Evolutionary conservation across 2,113 vertebrate genomes (phyloP).

Genomic region (Hippocampus abdominalis): DNA sequence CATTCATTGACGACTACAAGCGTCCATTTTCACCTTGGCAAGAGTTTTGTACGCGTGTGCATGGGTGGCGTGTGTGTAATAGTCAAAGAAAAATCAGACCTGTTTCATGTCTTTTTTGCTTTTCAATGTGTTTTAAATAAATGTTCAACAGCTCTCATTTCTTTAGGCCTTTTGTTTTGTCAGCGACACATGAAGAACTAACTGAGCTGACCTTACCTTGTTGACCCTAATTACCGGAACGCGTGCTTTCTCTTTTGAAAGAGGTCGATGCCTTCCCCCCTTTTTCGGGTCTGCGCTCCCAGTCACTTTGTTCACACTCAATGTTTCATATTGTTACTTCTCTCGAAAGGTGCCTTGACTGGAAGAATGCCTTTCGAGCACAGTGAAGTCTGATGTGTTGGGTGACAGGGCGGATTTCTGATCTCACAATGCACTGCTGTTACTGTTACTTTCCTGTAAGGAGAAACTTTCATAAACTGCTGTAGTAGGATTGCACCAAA

Average conservation of each 20-base stretch:
- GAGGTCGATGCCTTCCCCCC: slow-evolving; percentile 10
- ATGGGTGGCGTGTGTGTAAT: not conserved
- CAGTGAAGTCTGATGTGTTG: not conserved
- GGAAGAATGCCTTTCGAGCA: not conserved
- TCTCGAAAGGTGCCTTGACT: slow-evolving; percentile 9
- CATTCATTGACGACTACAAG: slow-evolving; percentile 55
- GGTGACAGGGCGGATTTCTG: not conserved
- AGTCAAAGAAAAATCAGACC: not conserved
- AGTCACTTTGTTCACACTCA: slow-evolving; percentile 16
- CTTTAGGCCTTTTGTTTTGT: slow-evolving; percentile 7
- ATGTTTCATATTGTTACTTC: slow-evolving; percentile 5
- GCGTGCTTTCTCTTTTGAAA: slow-evolving; percentile 28
- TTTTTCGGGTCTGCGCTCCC: slow-evolving; percentile 20
- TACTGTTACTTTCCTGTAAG: not conserved
- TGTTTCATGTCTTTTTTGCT: slow-evolving; percentile 9
- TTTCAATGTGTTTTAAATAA: slow-evolving; percentile 19
- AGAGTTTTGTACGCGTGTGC: slow-evolving; percentile 24
- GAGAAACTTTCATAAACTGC: too few species aligned
- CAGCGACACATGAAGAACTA: slow-evolving; percentile 22
- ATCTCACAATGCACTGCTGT: not conserved
- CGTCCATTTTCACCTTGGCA: slow-evolving; percentile 62
- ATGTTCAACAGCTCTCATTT: slow-evolving; percentile 10
- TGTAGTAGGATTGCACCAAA: too few species aligned
- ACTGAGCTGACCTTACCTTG: slow-evolving; percentile 38
- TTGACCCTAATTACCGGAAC: slow-evolving; percentile 48